phyloP scores from a whole-genome alignment of 2,888 invertebrate genomes.

The Callinectes sapidus region DNA sequence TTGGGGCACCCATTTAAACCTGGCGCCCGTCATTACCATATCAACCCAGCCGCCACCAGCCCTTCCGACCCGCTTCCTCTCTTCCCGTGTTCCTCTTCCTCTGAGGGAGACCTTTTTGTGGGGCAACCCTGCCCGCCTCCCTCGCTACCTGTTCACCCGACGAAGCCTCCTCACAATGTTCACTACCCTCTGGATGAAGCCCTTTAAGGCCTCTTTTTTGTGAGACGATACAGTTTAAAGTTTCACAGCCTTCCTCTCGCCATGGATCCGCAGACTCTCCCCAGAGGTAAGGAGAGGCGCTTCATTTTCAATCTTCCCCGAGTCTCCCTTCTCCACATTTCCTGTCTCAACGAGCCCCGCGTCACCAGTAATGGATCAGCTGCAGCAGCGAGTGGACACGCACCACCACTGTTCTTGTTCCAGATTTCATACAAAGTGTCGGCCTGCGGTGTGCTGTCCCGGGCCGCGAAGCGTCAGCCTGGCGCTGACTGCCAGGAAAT shows the following conservation, averaged over 20 bases:
- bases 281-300: background rate
- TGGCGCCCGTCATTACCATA: conserved; percentile 59
- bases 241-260: conserved; percentile 33
- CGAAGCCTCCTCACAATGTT: conserved; percentile 32
- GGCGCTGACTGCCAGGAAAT: conserved; percentile 20
- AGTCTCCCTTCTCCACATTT: background rate
- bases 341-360: background rate
- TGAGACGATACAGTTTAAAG: conserved; percentile 51
- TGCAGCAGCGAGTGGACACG: background rate
- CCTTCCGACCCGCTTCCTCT: conserved; percentile 19
- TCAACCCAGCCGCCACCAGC: conserved; percentile 42
- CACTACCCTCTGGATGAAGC: conserved; percentile 43
- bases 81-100: conserved; percentile 30
- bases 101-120: conserved; percentile 28
- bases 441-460: conserved; percentile 10
- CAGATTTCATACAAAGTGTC: conserved; percentile 31
- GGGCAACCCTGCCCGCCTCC: conserved; percentile 30
- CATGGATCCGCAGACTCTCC: background rate
- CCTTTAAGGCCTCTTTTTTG: conserved; percentile 31
- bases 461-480: conserved; percentile 6
- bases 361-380: background rate
- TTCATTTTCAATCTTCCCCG: background rate
- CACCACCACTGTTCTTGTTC: conserved; percentile 1
- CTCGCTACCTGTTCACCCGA: conserved; percentile 58
- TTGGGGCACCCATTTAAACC: conserved; percentile 62